Evolutionary conservation across 2,888 invertebrate genomes (phyloP).

Genomic region (Melieria picta): DNA sequence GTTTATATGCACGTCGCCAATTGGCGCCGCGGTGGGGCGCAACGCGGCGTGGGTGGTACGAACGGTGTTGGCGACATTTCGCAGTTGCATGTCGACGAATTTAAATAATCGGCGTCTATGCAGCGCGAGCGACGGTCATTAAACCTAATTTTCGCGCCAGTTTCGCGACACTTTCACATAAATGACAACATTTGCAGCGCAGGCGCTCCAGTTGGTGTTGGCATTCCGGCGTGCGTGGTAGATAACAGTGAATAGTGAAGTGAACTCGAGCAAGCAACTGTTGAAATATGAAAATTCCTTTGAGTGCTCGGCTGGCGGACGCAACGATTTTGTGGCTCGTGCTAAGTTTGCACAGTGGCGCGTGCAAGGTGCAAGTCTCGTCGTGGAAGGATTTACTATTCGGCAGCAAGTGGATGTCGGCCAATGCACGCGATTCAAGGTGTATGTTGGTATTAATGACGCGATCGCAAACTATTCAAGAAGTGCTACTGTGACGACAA

Average conservation of each 20-base stretch:
- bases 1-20: neutral
- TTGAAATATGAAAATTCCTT: conserved; percentile 33
- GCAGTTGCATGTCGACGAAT: conserved; percentile 16
- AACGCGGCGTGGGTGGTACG: neutral
- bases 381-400: conserved; percentile 63
- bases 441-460: conserved; percentile 48
- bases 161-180: conserved; percentile 47
- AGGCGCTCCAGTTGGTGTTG: conserved; percentile 48
- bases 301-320: conserved; percentile 18
- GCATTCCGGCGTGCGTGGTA: conserved; percentile 39
- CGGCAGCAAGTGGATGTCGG: conserved; percentile 54
- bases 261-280: neutral
- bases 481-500: no score
- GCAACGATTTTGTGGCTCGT: conserved; percentile 6
- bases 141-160: conserved; percentile 48
- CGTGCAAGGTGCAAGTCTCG: conserved; percentile 38
- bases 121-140: conserved; percentile 53
- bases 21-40: neutral
- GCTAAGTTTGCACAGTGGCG: conserved; percentile 18
- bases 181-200: conserved; percentile 48
- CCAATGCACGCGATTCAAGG: conserved; percentile 50
- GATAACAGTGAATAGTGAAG: neutral
- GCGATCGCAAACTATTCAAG: no score
- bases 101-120: conserved; percentile 12
- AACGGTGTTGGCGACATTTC: conserved; percentile 4